Evolutionary conservation across 2,113 vertebrate genomes (phyloP).

Genomic region (Xiphophorus hellerii): DNA sequence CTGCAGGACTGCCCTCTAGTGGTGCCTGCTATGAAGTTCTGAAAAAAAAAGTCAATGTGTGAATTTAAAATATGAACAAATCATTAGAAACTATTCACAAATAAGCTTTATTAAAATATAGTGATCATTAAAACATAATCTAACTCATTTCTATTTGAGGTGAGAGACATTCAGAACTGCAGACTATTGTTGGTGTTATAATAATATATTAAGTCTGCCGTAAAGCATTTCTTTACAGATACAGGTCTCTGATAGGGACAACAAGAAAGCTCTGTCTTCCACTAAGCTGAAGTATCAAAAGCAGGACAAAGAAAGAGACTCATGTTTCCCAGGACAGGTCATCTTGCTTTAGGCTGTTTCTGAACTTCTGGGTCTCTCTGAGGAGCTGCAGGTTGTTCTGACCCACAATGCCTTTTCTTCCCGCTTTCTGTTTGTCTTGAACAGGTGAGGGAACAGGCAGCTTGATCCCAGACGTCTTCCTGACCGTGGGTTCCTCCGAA

Average conservation of each 20-base stretch:
- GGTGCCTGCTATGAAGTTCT: slow-evolving; percentile 5
- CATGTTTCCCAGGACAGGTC: slow-evolving; percentile 86
- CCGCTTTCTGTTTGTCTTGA: slow-evolving; percentile 62
- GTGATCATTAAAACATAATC: slow-evolving; percentile 1
- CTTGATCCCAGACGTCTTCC: slow-evolving; percentile 55
- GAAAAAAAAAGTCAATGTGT: not conserved
- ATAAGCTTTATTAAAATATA: slow-evolving; percentile 25
- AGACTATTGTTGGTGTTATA: not conserved
- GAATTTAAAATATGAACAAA: not conserved
- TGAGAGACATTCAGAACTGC: not conserved
- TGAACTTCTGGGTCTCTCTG: slow-evolving; percentile 82
- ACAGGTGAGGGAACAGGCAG: slow-evolving; percentile 63
- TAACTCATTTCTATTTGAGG: slow-evolving; percentile 18
- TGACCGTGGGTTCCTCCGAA: slow-evolving; percentile 26
- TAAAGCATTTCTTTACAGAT: slow-evolving; percentile 10
- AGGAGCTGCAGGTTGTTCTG: slow-evolving; percentile 79
- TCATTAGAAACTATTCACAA: not conserved
- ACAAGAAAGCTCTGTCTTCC: not conserved
- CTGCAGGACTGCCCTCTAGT: slow-evolving; percentile 57
- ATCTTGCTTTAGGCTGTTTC: slow-evolving; percentile 81
- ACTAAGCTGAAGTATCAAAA: slow-evolving; percentile 37
- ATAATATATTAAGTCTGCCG: not conserved
- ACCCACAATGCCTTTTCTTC: slow-evolving; percentile 29
- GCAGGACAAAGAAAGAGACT: slow-evolving; percentile 20
- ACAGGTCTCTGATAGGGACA: slow-evolving; percentile 1